Conservation (phyloP, 2,797 vertebrate species). For the Pteronotus mesoamericanus region DNA sequence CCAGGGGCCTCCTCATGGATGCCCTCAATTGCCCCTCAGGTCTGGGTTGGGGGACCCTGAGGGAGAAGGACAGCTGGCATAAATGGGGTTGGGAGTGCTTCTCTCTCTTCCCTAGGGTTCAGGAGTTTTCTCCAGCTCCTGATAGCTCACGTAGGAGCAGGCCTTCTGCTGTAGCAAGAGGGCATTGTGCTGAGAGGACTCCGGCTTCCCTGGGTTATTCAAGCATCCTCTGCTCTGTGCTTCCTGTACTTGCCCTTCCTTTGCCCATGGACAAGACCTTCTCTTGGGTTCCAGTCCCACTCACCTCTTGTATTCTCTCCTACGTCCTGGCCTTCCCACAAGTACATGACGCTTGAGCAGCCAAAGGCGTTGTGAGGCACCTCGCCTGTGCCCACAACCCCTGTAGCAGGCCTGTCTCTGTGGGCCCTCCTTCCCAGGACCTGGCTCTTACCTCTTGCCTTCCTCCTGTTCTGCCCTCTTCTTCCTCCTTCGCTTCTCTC, state of each 20-base stretch:
- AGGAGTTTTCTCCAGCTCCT: background rate
- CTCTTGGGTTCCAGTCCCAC: background rate
- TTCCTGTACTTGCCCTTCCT: background rate
- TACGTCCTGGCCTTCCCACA: constrained; percentile 71
- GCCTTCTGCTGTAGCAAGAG: background rate
- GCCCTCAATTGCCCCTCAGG: background rate
- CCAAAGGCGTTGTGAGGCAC: constrained; percentile 87
- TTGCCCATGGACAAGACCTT: background rate
- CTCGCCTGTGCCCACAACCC: background rate
- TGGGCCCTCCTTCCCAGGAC: constrained; percentile 78
- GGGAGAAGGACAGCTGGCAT: background rate
- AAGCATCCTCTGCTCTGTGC: background rate
- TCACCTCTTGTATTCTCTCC: constrained; percentile 63
- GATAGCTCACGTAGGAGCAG: background rate
- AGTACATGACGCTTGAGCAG: constrained; percentile 91
- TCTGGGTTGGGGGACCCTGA: background rate
- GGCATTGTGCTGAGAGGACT: background rate
- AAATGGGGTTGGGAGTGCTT: background rate
- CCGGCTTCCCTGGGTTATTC: background rate
- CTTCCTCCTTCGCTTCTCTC: constrained; percentile 83
- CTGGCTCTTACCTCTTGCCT: constrained; percentile 71
- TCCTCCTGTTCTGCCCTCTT: constrained; percentile 75
- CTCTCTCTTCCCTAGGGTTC: background rate
- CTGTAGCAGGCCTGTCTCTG: constrained; percentile 77
- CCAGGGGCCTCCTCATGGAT: background rate